These are phyloP conservation scores for Tolmerus cingulatus DNA, from an alignment of 2,888 invertebrate genomes.

Conservation along the genomic window DNA sequence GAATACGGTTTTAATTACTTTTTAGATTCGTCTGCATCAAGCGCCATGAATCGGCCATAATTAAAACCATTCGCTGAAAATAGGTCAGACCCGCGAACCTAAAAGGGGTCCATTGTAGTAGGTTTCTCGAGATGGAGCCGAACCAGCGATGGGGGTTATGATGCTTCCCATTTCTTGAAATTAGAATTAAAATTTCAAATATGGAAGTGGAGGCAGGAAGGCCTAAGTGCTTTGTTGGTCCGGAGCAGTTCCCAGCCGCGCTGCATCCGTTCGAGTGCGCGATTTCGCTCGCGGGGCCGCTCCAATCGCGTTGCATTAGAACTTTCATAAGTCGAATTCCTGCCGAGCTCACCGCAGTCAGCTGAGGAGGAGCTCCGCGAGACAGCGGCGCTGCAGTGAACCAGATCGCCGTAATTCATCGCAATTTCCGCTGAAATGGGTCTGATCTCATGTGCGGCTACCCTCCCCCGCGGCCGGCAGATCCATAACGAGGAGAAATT, in stretches of 20 bases:
- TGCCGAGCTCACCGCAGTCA: background rate
- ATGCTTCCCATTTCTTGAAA: background rate
- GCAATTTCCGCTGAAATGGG: background rate
- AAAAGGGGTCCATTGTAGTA: background rate
- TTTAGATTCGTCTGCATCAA: background rate
- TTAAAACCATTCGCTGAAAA: background rate
- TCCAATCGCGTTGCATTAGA: background rate
- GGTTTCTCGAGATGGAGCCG: background rate
- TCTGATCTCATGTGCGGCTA: background rate
- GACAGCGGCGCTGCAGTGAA: background rate
- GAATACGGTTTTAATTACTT: background rate
- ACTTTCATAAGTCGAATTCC: background rate
- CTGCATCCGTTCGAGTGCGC: background rate
- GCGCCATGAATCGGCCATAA: background rate
- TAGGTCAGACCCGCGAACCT: background rate
- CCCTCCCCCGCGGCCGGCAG: background rate
- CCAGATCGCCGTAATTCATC: slow-evolving; percentile 4
- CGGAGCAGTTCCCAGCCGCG: background rate
- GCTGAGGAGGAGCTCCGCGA: background rate
- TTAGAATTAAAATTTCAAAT: background rate
- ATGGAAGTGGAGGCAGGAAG: background rate
- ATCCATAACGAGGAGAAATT: slow-evolving; percentile 7
- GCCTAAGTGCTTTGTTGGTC: background rate
- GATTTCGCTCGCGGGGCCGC: background rate
- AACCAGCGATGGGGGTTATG: background rate